Evolutionary conservation across 1,140 invertebrate species (phyloP).

Genomic region (Aphelenchoides fujianensis): DNA sequence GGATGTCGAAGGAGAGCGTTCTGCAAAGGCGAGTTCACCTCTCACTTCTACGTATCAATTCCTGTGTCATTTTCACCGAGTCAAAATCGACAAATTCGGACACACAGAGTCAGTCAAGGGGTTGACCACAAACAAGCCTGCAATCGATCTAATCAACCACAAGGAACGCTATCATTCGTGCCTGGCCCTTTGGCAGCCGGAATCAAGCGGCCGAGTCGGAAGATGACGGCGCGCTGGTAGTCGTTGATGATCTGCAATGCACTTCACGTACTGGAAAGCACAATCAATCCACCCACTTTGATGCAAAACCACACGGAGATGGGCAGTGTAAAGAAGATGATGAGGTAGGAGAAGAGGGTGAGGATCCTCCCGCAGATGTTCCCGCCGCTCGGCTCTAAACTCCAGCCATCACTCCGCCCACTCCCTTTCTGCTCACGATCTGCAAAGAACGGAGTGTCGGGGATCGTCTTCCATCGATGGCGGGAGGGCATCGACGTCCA

Average conservation of each 20-base stretch:
- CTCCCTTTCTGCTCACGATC: too few relatives aligned
- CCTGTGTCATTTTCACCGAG: conserved; percentile 69
- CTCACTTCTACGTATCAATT: too few relatives aligned
- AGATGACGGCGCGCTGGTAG: conserved; percentile 66
- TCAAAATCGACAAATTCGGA: conserved; percentile 63
- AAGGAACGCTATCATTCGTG: too few relatives aligned
- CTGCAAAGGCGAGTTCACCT: too few relatives aligned
- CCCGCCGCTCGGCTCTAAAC: too few relatives aligned
- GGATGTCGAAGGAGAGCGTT: conserved; percentile 80
- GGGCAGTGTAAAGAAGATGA: conserved; percentile 83
- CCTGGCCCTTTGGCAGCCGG: conserved; percentile 66
- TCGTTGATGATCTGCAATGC: conserved; percentile 47
- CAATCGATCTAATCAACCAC: too few relatives aligned
- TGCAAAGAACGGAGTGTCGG: not conserved
- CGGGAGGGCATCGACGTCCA: conserved; percentile 23
- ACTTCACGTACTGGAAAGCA: not conserved
- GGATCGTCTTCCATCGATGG: conserved; percentile 1
- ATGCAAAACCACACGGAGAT: conserved; percentile 75
- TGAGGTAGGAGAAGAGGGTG: conserved; percentile 76
- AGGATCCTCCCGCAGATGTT: conserved; percentile 72
- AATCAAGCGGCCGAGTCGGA: conserved; percentile 65
- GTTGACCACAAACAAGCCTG: conserved; percentile 76
- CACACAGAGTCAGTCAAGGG: conserved; percentile 85
- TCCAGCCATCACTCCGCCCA: too few relatives aligned
- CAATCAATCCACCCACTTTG: conserved; percentile 37